Conservation (phyloP, 2,113 vertebrate genomes). For the Gasterosteus nipponicus region DNA sequence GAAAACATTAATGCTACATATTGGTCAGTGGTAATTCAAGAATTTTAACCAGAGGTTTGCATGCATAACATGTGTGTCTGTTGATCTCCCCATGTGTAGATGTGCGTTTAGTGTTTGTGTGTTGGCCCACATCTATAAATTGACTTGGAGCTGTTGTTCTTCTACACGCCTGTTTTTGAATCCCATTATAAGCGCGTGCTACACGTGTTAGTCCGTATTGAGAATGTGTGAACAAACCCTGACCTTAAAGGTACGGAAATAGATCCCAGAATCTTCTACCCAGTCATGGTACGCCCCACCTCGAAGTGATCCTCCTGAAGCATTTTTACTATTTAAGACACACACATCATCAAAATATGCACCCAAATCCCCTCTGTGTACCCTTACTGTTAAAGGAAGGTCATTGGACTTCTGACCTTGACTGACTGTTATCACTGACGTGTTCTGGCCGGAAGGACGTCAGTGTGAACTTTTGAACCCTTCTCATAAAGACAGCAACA, state of each 20-base stretch:
- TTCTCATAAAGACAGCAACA: constrained; percentile 72
- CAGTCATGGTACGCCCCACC: constrained; percentile 10
- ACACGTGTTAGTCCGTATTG: constrained; percentile 20
- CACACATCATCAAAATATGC: constrained; percentile 31
- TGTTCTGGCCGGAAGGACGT: constrained; percentile 58
- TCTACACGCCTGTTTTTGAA: neutral
- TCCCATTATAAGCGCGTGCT: constrained; percentile 11
- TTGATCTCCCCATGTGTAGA: neutral
- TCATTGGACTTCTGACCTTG: constrained; percentile 59
- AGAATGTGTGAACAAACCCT: constrained; percentile 25
- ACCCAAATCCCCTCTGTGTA: constrained; percentile 8
- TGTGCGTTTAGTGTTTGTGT: constrained; percentile 1
- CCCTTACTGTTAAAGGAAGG: constrained; percentile 1
- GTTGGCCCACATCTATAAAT: constrained; percentile 15
- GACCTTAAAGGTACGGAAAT: constrained; percentile 36
- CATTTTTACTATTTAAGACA: constrained; percentile 19
- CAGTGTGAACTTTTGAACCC: constrained; percentile 77
- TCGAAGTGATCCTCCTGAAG: constrained; percentile 41
- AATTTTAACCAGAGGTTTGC: constrained; percentile 27
- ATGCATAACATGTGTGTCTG: neutral
- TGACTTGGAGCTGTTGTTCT: constrained; percentile 1
- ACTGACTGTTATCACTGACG: constrained; percentile 68
- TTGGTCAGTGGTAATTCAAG: constrained; percentile 23
- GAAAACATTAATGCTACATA: constrained; percentile 25
- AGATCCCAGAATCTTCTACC: constrained; percentile 26